These are phyloP conservation scores for Lacerta viridis DNA, from an alignment of 2,797 vertebrate genomes.

Conservation along the genomic window DNA sequence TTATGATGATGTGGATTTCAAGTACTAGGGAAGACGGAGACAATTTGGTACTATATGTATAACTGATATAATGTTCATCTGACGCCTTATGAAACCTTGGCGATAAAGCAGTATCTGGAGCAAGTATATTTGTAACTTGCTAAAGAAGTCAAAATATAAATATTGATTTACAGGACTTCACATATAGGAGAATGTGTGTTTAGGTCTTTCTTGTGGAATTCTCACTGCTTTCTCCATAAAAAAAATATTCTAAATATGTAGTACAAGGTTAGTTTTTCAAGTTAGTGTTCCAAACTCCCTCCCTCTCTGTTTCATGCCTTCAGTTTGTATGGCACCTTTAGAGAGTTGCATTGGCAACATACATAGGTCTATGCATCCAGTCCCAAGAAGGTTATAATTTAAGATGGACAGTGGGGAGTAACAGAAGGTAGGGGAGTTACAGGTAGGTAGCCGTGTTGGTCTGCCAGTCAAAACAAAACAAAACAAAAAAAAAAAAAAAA, in stretches of 20 bases:
- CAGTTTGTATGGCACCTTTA: too few relatives aligned
- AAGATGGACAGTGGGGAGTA: too few relatives aligned
- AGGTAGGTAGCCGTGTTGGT: too few relatives aligned
- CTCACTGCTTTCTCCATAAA: too few relatives aligned
- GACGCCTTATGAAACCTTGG: conserved; percentile 53
- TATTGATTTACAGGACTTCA: conserved; percentile 58
- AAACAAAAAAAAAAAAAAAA: too few relatives aligned
- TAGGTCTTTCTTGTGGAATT: conserved; percentile 44
- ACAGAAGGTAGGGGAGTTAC: too few relatives aligned
- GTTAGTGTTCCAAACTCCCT: too few relatives aligned
- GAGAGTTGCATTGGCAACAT: too few relatives aligned
- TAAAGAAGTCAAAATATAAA: conserved; percentile 67
- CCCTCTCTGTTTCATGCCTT: too few relatives aligned
- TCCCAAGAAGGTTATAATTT: too few relatives aligned
- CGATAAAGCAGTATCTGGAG: conserved; percentile 51
- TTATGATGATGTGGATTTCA: conserved; percentile 56
- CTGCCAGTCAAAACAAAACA: too few relatives aligned
- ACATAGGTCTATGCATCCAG: too few relatives aligned
- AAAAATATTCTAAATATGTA: conserved; percentile 2
- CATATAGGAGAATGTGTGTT: conserved; percentile 62
- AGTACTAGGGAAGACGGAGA: conserved; percentile 53
- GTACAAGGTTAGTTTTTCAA: background rate
- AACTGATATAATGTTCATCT: conserved; percentile 65
- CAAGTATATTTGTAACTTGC: conserved; percentile 59
- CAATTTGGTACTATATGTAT: conserved; percentile 56